Percentiles rank a stretch among this genome's conserved stretches.
Evolutionary conservation across 2,888 invertebrate genomes (phyloP).

Genomic region (Drosophila falleni): DNA sequence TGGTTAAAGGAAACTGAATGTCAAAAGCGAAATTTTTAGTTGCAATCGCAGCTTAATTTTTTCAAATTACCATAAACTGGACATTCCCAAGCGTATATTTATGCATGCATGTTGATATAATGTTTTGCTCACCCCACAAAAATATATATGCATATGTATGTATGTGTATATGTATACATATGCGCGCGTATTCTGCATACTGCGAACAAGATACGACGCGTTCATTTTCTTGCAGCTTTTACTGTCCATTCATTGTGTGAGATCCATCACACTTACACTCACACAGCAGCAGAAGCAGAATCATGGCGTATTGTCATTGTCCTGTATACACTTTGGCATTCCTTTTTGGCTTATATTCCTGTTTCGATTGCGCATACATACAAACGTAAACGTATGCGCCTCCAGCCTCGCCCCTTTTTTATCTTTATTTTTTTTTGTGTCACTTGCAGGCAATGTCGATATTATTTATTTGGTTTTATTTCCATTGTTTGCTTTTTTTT

Average conservation of each 20-base stretch:
- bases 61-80: conserved; percentile 6
- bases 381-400: conserved; percentile 22
- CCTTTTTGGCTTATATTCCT: conserved; percentile 30
- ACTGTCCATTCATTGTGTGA: conserved; percentile 53
- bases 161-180: conserved; percentile 19
- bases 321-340: conserved; percentile 34
- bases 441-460: conserved; percentile 38
- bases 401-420: conserved; percentile 38
- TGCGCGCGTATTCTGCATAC: conserved; percentile 70
- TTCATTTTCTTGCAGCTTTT: conserved; percentile 49
- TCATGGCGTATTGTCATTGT: conserved; percentile 51
- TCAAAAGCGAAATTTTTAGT: conserved; percentile 28
- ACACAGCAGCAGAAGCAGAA: conserved; percentile 6
- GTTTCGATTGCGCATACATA: conserved; percentile 47
- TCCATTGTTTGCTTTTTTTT: conserved; percentile 30
- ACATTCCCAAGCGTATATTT: conserved; percentile 23
- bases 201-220: conserved; percentile 61
- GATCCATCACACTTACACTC: conserved; percentile 32
- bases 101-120: conserved; percentile 10
- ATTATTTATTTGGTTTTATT: conserved; percentile 38
- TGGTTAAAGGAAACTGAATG: conserved; percentile 51
- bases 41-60: conserved; percentile 8
- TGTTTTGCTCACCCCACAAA: conserved; percentile 7
- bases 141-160: conserved; percentile 26
- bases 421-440: conserved; percentile 2